phyloP scores from a whole-genome alignment of 2,797 vertebrate species.

The Xyrichtys novacula region DNA sequence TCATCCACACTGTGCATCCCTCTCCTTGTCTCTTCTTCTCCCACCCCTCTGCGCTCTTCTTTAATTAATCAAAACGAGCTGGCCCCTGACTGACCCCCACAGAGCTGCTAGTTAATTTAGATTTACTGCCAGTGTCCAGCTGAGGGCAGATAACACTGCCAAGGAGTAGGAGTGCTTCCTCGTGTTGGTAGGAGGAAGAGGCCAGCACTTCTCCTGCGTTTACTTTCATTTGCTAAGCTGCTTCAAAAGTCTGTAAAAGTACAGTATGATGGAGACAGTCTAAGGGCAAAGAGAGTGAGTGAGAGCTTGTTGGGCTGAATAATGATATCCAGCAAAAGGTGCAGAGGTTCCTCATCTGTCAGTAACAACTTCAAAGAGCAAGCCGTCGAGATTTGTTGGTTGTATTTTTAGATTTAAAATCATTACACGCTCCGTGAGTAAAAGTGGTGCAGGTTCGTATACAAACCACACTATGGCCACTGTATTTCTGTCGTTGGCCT shows the following conservation, averaged over 20 bases:
- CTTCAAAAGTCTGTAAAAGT: slow-evolving; percentile 1
- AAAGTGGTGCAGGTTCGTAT: background rate
- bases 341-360: background rate
- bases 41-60: slow-evolving; percentile 45
- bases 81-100: slow-evolving; percentile 78
- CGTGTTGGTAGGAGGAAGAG: slow-evolving; percentile 61
- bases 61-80: slow-evolving; percentile 84
- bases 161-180: slow-evolving; percentile 79
- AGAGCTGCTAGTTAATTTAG: slow-evolving; percentile 88
- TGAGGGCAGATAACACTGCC: slow-evolving; percentile 75
- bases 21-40: slow-evolving; percentile 20
- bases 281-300: background rate
- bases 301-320: background rate
- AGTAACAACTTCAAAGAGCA: background rate
- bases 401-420: background rate
- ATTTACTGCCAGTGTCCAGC: slow-evolving; percentile 83
- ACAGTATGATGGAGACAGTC: background rate
- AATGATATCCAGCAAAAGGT: background rate
- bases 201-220: slow-evolving; percentile 26
- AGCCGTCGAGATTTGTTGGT: background rate
- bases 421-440: no score
- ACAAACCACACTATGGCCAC: background rate
- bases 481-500: background rate
- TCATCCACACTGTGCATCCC: slow-evolving; percentile 11
- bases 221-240: background rate